These are phyloP conservation scores for Selene dorsalis DNA, from an alignment of 2,797 vertebrate genomes.

Conservation along the genomic window DNA sequence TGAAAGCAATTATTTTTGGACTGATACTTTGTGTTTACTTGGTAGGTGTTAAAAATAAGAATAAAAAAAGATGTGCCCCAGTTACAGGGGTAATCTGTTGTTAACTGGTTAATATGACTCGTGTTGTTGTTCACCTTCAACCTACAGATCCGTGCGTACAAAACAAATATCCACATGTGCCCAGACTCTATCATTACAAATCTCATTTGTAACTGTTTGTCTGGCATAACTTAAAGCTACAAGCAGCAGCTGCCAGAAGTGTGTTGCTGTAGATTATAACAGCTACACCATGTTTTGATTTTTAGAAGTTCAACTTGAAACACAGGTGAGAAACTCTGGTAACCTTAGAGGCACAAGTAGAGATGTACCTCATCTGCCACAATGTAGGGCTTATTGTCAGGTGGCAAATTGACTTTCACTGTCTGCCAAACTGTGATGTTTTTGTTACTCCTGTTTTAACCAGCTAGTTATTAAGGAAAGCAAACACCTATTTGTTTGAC, in stretches of 20 bases:
- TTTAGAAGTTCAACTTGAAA: not conserved
- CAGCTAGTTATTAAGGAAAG: not conserved
- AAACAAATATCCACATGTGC: conserved; percentile 3
- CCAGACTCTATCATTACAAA: conserved; percentile 7
- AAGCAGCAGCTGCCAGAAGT: not conserved
- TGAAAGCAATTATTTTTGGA: conserved; percentile 44
- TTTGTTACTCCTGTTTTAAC: conserved; percentile 11
- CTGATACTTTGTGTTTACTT: not conserved
- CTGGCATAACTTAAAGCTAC: conserved; percentile 6
- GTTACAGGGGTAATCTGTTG: not conserved
- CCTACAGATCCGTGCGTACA: not conserved
- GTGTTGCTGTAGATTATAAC: conserved; percentile 15
- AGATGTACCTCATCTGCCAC: not conserved
- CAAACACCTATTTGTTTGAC: conserved; percentile 33
- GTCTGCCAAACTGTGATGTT: not conserved
- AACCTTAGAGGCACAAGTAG: not conserved
- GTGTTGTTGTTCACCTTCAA: conserved; percentile 8
- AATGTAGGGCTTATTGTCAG: not conserved
- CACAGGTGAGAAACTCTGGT: not conserved
- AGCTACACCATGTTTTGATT: not conserved
- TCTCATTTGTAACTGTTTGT: conserved; percentile 4
- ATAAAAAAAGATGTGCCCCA: not conserved
- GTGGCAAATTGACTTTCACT: not conserved
- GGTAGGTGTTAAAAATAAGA: no score
- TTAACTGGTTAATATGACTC: not conserved